Evolutionary conservation across 2,113 vertebrate species (phyloP).

Genomic region (Pelvicachromis taeniatus): DNA sequence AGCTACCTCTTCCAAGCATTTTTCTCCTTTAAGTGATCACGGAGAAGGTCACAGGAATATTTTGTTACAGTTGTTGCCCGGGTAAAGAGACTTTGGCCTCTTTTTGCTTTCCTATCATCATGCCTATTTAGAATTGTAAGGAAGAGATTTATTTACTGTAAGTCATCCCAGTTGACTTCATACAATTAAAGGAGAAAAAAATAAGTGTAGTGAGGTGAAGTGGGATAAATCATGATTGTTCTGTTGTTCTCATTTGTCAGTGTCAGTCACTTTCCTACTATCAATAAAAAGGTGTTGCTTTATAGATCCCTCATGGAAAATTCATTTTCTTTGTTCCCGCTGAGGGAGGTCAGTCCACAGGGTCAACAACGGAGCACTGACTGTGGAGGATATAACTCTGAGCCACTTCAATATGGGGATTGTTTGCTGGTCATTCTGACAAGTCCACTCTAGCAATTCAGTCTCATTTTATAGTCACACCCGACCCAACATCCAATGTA

Average conservation of each 20-base stretch:
- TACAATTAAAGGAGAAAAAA: not conserved
- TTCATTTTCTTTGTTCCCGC: not conserved
- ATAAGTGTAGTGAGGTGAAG: not conserved
- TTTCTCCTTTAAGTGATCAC: not conserved
- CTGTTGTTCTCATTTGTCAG: not conserved
- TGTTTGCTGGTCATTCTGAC: not conserved
- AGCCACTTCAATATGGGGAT: not conserved
- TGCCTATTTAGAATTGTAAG: not conserved
- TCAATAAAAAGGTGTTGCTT: not conserved
- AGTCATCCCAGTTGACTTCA: not conserved
- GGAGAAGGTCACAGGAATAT: conserved; percentile 16
- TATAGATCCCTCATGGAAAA: not conserved
- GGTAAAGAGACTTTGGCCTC: not conserved
- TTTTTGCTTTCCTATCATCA: not conserved
- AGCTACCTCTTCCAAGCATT: not conserved
- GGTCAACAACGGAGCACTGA: accelerated
- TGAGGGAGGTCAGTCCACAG: not conserved
- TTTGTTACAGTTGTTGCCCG: not conserved
- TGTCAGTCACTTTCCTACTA: not conserved
- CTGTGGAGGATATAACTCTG: not conserved
- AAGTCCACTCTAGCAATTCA: not conserved
- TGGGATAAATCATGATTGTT: not conserved
- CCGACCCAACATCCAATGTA: not conserved
- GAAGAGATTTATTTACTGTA: not conserved
- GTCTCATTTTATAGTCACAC: not conserved